These are phyloP conservation scores for Adelosebastes latens DNA, from an alignment of 2,797 vertebrate genomes.

Conservation along the genomic window DNA sequence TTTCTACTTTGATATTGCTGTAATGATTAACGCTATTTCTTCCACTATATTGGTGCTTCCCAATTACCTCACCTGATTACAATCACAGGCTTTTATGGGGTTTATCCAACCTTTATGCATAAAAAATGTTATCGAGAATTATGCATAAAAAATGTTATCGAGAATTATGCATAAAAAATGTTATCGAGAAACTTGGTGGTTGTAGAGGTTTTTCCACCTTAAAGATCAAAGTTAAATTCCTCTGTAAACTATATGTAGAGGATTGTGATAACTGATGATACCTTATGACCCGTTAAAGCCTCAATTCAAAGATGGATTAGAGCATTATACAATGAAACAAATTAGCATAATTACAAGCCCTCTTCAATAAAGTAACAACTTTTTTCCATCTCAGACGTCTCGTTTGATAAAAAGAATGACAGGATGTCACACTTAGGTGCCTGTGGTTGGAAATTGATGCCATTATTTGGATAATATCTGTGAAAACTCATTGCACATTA, in stretches of 20 bases:
- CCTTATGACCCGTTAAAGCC: neutral
- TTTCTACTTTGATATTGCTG: neutral
- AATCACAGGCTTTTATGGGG: neutral
- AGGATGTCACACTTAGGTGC: neutral
- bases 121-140: neutral
- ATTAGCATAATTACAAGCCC: neutral
- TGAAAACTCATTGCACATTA: neutral
- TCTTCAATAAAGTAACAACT: neutral
- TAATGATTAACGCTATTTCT: neutral
- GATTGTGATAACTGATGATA: neutral
- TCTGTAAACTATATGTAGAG: neutral
- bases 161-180: neutral
- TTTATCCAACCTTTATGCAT: neutral
- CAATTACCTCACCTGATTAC: neutral
- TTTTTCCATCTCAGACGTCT: neutral
- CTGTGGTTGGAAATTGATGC: neutral
- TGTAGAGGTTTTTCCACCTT: neutral
- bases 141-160: too few species aligned
- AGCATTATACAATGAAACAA: neutral
- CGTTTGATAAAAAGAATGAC: neutral
- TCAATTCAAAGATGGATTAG: neutral
- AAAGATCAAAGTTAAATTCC: neutral
- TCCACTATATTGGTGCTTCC: neutral
- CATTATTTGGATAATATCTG: neutral
- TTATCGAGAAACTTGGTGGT: neutral